These are phyloP conservation scores for Zaprionus lineosus DNA, from an alignment of 2,888 invertebrate genomes.

Conservation along the genomic window DNA sequence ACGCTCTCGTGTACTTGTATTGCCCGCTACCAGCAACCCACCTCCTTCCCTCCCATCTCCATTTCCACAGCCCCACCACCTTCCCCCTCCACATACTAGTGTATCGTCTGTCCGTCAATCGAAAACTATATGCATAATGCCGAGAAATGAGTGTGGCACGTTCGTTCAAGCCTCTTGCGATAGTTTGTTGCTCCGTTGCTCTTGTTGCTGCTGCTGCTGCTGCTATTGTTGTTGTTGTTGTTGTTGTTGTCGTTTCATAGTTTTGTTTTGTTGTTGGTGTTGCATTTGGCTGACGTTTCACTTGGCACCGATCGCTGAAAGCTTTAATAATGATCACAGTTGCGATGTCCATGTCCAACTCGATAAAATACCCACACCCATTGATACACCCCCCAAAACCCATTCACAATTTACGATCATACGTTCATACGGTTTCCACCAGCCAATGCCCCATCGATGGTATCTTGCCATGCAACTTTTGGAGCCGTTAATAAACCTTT, in stretches of 20 bases:
- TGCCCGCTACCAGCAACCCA: background rate
- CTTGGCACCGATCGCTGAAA: constrained; percentile 40
- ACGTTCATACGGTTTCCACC: constrained; percentile 33
- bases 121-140: constrained; percentile 38
- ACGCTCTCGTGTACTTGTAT: constrained; percentile 30
- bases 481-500: too few relatives aligned
- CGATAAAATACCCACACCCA: background rate
- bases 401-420: constrained; percentile 43
- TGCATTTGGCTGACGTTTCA: constrained; percentile 35
- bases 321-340: constrained; percentile 38
- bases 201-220: background rate
- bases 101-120: too few relatives aligned
- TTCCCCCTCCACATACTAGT: too few relatives aligned
- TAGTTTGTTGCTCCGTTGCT: constrained; percentile 26
- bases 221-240: constrained; percentile 1
- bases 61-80: constrained; percentile 23
- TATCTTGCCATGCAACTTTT: constrained; percentile 6
- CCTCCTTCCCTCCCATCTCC: background rate
- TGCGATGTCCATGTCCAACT: constrained; percentile 37
- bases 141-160: constrained; percentile 43
- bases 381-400: constrained; percentile 4
- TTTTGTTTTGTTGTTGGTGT: constrained; percentile 23
- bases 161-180: constrained; percentile 38
- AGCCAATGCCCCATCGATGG: constrained; percentile 14
- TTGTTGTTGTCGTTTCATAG: too few relatives aligned